Percentiles rank a stretch among this genome's conserved stretches.
phyloP scores from a whole-genome alignment of 2,797 vertebrate genomes.

The Sebastes baramenuke region DNA sequence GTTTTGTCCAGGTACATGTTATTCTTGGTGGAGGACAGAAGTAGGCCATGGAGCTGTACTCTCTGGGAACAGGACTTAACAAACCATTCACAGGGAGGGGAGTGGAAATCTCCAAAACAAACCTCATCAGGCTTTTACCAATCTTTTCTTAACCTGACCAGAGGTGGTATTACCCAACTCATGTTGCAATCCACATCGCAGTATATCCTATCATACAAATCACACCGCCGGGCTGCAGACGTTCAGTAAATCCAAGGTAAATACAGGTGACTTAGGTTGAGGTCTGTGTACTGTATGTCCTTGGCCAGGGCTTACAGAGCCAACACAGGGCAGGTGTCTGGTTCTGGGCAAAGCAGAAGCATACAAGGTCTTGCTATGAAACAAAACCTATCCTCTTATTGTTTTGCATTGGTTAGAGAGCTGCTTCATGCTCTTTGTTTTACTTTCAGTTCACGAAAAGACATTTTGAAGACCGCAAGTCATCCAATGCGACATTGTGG shows the following conservation, averaged over 20 bases:
- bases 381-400: constrained; percentile 32
- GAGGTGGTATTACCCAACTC: constrained; percentile 45
- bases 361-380: constrained; percentile 10
- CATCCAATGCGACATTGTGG: constrained; percentile 43
- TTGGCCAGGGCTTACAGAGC: constrained; percentile 1
- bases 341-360: constrained; percentile 27
- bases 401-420: constrained; percentile 5
- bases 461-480: constrained; percentile 34
- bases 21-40: constrained; percentile 72
- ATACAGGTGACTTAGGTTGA: constrained; percentile 52
- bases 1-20: constrained; percentile 73
- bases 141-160: constrained; percentile 69
- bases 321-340: constrained; percentile 47
- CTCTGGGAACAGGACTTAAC: constrained; percentile 70
- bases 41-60: constrained; percentile 56
- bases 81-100: constrained; percentile 38
- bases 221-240: constrained; percentile 28
- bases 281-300: background rate
- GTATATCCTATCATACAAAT: constrained; percentile 41
- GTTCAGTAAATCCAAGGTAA: constrained; percentile 51
- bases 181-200: constrained; percentile 21
- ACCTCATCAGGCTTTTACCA: constrained; percentile 58
- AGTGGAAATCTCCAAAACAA: constrained; percentile 62
- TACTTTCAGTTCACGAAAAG: constrained; percentile 62
- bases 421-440: constrained; percentile 30